Evolutionary conservation across 2,888 invertebrate genomes (phyloP).

Genomic region (Anarsia innoxiella): DNA sequence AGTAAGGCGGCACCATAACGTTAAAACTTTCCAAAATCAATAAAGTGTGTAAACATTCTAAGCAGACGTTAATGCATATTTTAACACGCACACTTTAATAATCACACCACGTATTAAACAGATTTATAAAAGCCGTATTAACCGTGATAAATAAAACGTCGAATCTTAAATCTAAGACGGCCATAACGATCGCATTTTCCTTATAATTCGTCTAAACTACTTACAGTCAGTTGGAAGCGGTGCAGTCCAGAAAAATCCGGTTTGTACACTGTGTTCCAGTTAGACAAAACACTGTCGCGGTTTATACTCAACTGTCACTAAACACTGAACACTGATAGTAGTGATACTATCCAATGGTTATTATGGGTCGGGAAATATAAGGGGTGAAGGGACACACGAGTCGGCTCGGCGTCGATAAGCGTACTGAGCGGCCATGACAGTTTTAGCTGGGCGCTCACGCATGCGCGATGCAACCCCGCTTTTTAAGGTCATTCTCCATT

Average conservation of each 20-base stretch:
- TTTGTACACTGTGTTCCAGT: slow-evolving; percentile 15
- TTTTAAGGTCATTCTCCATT: slow-evolving; percentile 56
- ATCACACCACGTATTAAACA: slow-evolving; percentile 11
- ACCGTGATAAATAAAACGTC: slow-evolving; percentile 8
- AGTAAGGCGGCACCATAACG: slow-evolving; percentile 14
- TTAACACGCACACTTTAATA: slow-evolving; percentile 21
- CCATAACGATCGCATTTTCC: slow-evolving; percentile 15
- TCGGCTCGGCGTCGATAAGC: slow-evolving; percentile 56
- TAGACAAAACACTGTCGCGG: slow-evolving; percentile 17
- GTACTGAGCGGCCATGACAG: slow-evolving; percentile 67
- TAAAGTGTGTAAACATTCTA: slow-evolving; percentile 42
- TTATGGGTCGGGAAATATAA: slow-evolving; percentile 14
- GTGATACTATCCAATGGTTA: slow-evolving; percentile 11
- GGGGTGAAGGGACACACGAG: slow-evolving; percentile 36
- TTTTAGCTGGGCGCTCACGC: slow-evolving; percentile 50
- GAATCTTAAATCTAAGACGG: slow-evolving; percentile 15
- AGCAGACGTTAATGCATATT: slow-evolving; percentile 34
- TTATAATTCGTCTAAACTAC: slow-evolving; percentile 31
- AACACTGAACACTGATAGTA: slow-evolving; percentile 25
- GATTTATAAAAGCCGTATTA: slow-evolving; percentile 9
- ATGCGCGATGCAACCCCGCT: slow-evolving; percentile 37
- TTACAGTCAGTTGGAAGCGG: slow-evolving; percentile 42
- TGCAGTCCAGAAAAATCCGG: slow-evolving; percentile 44
- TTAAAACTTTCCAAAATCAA: slow-evolving; percentile 46
- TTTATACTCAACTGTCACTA: slow-evolving; percentile 31